Percentiles rank a stretch among this genome's conserved stretches.
These are phyloP conservation scores for Girardia tigrina DNA, from an alignment of 2,888 invertebrate species.

Conservation along the genomic window DNA sequence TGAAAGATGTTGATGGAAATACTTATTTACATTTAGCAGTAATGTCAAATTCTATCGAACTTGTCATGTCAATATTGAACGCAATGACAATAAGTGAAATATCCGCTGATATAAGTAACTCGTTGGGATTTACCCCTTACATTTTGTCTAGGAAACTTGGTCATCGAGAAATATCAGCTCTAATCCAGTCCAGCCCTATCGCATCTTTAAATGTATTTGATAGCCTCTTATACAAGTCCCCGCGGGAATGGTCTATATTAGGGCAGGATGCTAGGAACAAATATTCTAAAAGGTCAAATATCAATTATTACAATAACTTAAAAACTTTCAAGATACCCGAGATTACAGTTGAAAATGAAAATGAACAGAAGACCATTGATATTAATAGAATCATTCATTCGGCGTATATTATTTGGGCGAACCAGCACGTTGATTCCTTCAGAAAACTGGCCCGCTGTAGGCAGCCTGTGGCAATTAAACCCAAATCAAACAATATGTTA, in stretches of 20 bases:
- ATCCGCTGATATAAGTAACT: neutral
- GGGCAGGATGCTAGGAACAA: neutral
- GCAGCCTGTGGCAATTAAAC: neutral
- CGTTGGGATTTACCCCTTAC: constrained; percentile 24
- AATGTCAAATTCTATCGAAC: constrained; percentile 8
- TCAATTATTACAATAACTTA: neutral
- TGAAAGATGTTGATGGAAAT: constrained; percentile 25
- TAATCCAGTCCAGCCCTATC: neutral
- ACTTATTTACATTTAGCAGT: constrained; percentile 30
- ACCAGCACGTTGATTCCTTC: neutral
- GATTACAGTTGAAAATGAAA: neutral
- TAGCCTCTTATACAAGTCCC: neutral
- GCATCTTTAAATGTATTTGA: constrained; percentile 26
- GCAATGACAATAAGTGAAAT: constrained; percentile 9
- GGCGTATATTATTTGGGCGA: neutral
- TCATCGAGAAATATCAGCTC: neutral
- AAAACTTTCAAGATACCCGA: neutral
- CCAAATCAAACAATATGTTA: neutral
- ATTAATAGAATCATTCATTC: neutral
- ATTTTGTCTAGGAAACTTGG: constrained; percentile 27
- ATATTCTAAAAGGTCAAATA: neutral
- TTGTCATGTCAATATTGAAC: constrained; percentile 10
- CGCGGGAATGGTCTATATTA: constrained; percentile 28
- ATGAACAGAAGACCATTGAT: neutral
- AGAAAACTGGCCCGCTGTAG: neutral